Evolutionary conservation across 2,113 vertebrate species (phyloP).

Genomic region (Phyllostomus discolor): DNA sequence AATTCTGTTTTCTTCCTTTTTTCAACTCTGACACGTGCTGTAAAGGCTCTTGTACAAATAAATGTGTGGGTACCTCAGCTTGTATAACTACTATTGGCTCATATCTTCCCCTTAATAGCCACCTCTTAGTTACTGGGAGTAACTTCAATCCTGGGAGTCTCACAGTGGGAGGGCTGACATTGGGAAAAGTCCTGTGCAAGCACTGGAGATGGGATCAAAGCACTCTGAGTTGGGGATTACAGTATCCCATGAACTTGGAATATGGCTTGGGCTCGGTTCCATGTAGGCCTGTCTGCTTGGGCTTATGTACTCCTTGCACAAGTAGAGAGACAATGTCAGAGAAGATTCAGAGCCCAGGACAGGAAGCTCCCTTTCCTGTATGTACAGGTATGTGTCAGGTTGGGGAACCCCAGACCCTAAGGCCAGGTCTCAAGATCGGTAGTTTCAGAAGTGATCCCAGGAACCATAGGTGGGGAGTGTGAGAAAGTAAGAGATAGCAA

Average conservation of each 20-base stretch:
- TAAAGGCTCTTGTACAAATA: not conserved
- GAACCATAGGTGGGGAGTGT: not conserved
- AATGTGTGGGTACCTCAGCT: not conserved
- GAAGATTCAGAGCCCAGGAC: not conserved
- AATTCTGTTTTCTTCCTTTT: not conserved
- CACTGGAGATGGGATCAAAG: not conserved
- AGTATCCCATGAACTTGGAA: not conserved
- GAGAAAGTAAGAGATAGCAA: not conserved
- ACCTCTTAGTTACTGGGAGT: not conserved
- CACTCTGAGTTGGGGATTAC: not conserved
- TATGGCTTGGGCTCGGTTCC: not conserved
- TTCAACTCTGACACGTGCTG: not conserved
- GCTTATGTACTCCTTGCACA: not conserved
- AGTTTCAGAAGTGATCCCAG: not conserved
- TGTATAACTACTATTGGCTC: not conserved
- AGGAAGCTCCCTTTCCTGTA: not conserved
- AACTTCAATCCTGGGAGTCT: not conserved
- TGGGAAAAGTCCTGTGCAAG: not conserved
- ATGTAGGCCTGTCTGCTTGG: not conserved
- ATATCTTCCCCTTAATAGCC: not conserved
- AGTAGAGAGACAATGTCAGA: not conserved
- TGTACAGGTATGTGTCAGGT: not conserved
- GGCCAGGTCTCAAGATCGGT: not conserved
- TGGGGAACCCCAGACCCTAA: not conserved
- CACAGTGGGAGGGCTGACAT: not conserved